phyloP scores from a whole-genome alignment of 1,140 invertebrate genomes.

The Eumeta japonica region DNA sequence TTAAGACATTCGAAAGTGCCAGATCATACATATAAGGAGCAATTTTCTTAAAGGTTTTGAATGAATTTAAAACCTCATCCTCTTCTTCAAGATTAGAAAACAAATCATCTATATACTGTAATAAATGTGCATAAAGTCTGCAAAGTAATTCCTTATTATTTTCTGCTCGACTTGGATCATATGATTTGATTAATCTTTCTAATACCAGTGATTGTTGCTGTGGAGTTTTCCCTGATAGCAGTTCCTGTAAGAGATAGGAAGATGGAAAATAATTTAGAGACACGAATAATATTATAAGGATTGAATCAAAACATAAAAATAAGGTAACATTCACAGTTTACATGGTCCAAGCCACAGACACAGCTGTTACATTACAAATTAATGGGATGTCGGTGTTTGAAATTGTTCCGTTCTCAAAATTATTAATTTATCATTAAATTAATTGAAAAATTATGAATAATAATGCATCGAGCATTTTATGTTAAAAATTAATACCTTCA shows the following conservation, averaged over 20 bases:
- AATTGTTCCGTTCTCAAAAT: too few relatives aligned
- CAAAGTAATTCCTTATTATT: slow-evolving; percentile 77
- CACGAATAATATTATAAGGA: too few relatives aligned
- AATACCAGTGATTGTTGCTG: slow-evolving; percentile 70
- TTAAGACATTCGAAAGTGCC: slow-evolving; percentile 66
- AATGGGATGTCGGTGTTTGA: too few relatives aligned
- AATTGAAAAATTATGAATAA: too few relatives aligned
- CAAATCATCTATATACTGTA: slow-evolving; percentile 74
- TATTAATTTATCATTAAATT: too few relatives aligned
- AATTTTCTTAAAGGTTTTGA: slow-evolving; percentile 64
- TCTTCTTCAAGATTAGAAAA: slow-evolving; percentile 53
- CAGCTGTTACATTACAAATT: too few relatives aligned
- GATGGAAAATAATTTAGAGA: not conserved
- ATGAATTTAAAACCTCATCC: slow-evolving; percentile 56
- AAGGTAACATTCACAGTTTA: too few relatives aligned
- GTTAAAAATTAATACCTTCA: too few relatives aligned
- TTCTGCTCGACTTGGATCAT: slow-evolving; percentile 74
- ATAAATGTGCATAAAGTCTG: slow-evolving; percentile 68
- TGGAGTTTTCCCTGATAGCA: slow-evolving; percentile 62
- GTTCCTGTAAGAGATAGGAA: slow-evolving; percentile 41
- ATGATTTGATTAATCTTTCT: slow-evolving; percentile 82
- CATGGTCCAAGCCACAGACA: too few relatives aligned
- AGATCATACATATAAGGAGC: slow-evolving; percentile 73
- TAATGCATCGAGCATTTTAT: too few relatives aligned
- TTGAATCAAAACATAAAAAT: too few relatives aligned